These are phyloP conservation scores for Zoroaster sp. DNA, from an alignment of 53 echinoderm and acorn worm genomes.

Conservation along the genomic window DNA sequence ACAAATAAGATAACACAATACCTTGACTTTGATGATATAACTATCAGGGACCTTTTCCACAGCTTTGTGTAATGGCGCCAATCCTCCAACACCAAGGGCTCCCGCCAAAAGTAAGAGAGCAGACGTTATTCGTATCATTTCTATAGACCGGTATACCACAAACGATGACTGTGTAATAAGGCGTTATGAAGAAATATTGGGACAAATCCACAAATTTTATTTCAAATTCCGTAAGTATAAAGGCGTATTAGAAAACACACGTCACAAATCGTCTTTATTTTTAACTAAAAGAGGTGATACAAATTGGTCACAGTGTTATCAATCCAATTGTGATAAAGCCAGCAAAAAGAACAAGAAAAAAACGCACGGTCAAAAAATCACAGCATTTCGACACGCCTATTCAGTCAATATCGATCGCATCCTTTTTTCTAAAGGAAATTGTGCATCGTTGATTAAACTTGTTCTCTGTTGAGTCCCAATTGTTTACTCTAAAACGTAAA, in stretches of 20 bases:
- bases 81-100: neutral
- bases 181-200: neutral
- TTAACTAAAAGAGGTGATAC: neutral
- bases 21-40: conserved; percentile 30
- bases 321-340: neutral
- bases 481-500: neutral
- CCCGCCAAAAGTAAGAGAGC: conserved; percentile 1
- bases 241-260: neutral
- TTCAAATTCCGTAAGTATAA: neutral
- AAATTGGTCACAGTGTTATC: neutral
- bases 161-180: neutral
- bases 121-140: neutral
- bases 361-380: neutral
- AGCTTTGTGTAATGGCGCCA: neutral
- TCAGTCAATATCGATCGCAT: neutral
- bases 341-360: neutral
- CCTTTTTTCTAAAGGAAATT: neutral
- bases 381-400: neutral
- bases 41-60: conserved; percentile 21
- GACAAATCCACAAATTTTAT: neutral
- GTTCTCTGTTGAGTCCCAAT: too few relatives aligned
- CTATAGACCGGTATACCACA: neutral
- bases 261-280: neutral
- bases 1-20: neutral
- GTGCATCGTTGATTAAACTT: too few relatives aligned